Conservation (phyloP, 2,113 vertebrate genomes). For the Merops nubicus region DNA sequence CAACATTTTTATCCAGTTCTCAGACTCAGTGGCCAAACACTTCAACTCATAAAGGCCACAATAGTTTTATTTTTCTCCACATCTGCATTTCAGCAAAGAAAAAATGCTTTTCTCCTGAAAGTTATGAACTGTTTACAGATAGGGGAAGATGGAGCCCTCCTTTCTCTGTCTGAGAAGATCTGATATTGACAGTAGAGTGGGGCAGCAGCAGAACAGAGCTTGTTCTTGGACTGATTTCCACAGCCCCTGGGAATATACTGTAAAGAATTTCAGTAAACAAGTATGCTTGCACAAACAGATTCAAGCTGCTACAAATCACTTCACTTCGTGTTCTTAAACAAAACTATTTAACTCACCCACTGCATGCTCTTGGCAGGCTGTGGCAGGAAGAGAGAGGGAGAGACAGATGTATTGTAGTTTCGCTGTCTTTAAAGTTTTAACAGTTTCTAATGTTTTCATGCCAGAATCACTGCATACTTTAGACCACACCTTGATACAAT, state of each 20-base stretch:
- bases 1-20: not conserved
- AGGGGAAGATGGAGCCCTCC: not conserved
- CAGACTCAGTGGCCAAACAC: not conserved
- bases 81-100: not conserved
- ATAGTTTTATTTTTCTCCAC: not conserved
- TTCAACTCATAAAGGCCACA: not conserved
- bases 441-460: not conserved
- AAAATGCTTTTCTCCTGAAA: not conserved
- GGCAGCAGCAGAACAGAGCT: not conserved
- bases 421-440: not conserved
- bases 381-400: not conserved
- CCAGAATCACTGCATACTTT: not conserved
- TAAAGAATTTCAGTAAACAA: constrained; percentile 42
- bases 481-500: not conserved
- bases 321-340: not conserved
- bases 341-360: not conserved
- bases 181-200: not conserved
- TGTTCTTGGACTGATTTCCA: constrained; percentile 26
- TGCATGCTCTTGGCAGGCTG: not conserved
- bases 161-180: not conserved
- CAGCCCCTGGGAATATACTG: not conserved
- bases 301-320: constrained; percentile 34
- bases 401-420: not conserved
- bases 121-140: not conserved
- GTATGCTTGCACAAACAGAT: constrained; percentile 37